A percentile compares a stretch with the other conserved stretches of the same genome.
These are phyloP conservation scores for Muscicapa comitata DNA, from an alignment of 2,797 vertebrate species.

Conservation along the genomic window DNA sequence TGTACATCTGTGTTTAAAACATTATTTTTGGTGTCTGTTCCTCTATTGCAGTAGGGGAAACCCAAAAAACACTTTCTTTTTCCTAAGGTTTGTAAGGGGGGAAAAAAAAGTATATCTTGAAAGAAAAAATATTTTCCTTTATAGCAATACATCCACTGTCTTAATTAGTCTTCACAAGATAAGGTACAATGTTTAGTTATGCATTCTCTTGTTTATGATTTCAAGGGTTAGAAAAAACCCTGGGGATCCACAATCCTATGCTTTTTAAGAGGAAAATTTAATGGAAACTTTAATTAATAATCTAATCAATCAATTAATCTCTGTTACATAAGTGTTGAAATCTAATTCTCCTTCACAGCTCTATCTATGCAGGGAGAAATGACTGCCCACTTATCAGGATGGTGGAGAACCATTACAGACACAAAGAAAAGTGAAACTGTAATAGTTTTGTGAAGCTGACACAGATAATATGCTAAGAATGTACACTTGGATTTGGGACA, in stretches of 20 bases:
- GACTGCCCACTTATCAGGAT: conserved; percentile 70
- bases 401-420: conserved; percentile 60
- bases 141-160: neutral
- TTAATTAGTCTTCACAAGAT: conserved; percentile 72
- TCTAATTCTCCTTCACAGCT: conserved; percentile 74
- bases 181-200: conserved; percentile 72
- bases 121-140: conserved; percentile 38
- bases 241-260: conserved; percentile 60
- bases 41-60: neutral
- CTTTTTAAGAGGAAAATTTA: conserved; percentile 70
- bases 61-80: neutral
- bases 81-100: neutral
- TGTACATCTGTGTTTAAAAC: neutral
- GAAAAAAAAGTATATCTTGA: neutral
- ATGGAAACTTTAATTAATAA: conserved; percentile 83
- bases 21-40: neutral
- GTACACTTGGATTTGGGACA: conserved; percentile 11
- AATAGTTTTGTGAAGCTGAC: conserved; percentile 62
- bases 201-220: conserved; percentile 77
- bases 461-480: conserved; percentile 29
- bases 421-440: conserved; percentile 64
- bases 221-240: conserved; percentile 62
- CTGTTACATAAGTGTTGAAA: conserved; percentile 70
- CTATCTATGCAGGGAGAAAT: conserved; percentile 65
- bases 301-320: conserved; percentile 84